phyloP scores from a whole-genome alignment of 2,113 vertebrate genomes.

The Cyprinus carpio region DNA sequence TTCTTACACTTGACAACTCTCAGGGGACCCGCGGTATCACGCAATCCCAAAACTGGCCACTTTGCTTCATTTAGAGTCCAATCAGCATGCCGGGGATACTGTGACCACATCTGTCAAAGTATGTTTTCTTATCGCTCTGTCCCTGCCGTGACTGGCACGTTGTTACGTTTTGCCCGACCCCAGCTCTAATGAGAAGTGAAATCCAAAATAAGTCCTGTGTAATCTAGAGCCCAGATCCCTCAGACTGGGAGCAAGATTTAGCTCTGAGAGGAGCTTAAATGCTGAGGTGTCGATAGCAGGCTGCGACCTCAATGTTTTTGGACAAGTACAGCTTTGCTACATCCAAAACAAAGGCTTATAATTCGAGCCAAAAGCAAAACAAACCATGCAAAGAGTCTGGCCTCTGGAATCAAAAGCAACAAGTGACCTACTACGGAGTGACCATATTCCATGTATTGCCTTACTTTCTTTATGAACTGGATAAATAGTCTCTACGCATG shows the following conservation, averaged over 20 bases:
- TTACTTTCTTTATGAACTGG: not conserved
- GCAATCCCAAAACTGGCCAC: slow-evolving; percentile 63
- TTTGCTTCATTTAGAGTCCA: slow-evolving; percentile 35
- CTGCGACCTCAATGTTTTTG: slow-evolving; percentile 52
- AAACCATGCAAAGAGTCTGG: slow-evolving; percentile 41
- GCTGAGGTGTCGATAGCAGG: slow-evolving; percentile 38
- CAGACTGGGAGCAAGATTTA: slow-evolving; percentile 25
- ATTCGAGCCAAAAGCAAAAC: slow-evolving; percentile 48
- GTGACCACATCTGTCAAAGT: slow-evolving; percentile 42
- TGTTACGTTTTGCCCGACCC: not conserved
- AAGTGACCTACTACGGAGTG: slow-evolving; percentile 22
- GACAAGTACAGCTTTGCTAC: slow-evolving; percentile 46
- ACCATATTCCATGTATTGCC: not conserved
- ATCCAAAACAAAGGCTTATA: slow-evolving; percentile 50
- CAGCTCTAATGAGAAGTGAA: slow-evolving; percentile 46
- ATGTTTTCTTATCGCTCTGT: slow-evolving; percentile 45
- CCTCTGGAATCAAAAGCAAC: slow-evolving; percentile 45
- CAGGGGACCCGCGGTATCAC: slow-evolving; percentile 59
- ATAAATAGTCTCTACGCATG: not conserved
- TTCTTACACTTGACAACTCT: slow-evolving; percentile 64
- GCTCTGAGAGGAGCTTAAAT: slow-evolving; percentile 7
- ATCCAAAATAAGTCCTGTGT: slow-evolving; percentile 33
- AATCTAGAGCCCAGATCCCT: slow-evolving; percentile 22
- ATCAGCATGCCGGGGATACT: slow-evolving; percentile 1
- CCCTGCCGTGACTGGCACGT: slow-evolving; percentile 2